Percentiles rank a stretch among this genome's conserved stretches.
These are phyloP conservation scores for Chromis chromis DNA, from an alignment of 2,797 vertebrate species.

Conservation along the genomic window DNA sequence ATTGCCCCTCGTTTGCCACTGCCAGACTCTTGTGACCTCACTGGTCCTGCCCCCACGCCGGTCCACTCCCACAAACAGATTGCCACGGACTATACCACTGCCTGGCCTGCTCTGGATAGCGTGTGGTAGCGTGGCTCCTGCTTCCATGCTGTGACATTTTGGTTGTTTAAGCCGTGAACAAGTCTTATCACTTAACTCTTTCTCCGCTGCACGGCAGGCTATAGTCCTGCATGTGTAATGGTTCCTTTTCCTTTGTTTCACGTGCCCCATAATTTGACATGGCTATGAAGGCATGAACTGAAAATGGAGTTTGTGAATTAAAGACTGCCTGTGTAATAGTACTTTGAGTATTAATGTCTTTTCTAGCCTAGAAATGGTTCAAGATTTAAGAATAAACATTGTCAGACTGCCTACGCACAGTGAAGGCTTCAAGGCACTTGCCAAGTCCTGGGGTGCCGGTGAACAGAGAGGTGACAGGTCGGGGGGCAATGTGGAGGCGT, in stretches of 20 bases:
- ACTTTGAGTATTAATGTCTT: neutral
- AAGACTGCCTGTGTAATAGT: neutral
- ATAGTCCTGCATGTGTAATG: neutral
- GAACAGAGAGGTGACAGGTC: conserved; percentile 46
- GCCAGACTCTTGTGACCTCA: conserved; percentile 53
- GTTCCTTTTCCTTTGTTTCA: neutral
- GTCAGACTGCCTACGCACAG: neutral
- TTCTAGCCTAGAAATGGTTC: neutral
- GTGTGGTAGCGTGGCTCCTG: conserved; percentile 22
- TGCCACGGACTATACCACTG: conserved; percentile 37
- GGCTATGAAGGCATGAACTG: neutral
- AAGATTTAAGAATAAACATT: neutral
- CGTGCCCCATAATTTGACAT: neutral
- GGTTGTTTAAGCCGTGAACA: conserved; percentile 22
- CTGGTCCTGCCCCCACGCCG: conserved; percentile 16
- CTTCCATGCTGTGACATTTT: conserved; percentile 30
- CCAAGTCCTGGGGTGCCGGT: conserved; percentile 42
- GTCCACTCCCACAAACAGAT: conserved; percentile 48
- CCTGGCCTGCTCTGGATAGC: conserved; percentile 20
- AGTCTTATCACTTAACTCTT: conserved; percentile 15
- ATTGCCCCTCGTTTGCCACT: conserved; percentile 55
- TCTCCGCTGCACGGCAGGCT: neutral
- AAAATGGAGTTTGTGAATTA: neutral
- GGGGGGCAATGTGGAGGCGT: conserved; percentile 38
- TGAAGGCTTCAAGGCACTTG: conserved; percentile 2